Percentiles rank a stretch among this genome's conserved stretches.
phyloP scores from a whole-genome alignment of 2,888 invertebrate genomes.

The Lissonota sp. region DNA sequence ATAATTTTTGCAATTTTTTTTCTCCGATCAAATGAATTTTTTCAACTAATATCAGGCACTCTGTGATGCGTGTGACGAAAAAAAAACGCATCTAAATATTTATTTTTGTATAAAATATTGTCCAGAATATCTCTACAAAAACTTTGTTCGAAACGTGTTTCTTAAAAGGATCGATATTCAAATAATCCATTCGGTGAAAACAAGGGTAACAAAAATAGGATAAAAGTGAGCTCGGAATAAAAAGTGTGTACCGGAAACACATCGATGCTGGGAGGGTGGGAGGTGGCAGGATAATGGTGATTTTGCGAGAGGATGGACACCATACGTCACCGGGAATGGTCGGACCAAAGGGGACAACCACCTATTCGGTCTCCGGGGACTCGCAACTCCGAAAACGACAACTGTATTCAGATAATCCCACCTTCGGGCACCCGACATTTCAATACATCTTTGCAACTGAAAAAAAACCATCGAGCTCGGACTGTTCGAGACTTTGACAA shows the following conservation, averaged over 20 bases:
- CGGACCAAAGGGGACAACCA: conserved; percentile 72
- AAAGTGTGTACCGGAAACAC: conserved; percentile 19
- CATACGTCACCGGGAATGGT: conserved; percentile 77
- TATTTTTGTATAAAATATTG: no score
- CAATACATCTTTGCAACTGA: conserved; percentile 9
- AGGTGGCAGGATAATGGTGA: conserved; percentile 70
- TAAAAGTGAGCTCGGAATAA: conserved; percentile 37
- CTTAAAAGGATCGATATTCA: conserved; percentile 74
- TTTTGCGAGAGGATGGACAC: conserved; percentile 79
- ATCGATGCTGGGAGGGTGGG: neutral
- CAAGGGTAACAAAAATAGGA: neutral
- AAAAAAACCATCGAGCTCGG: neutral
- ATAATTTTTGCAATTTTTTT: no score
- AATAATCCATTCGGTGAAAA: conserved; percentile 75
- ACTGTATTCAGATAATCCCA: conserved; percentile 83
- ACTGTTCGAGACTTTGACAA: neutral
- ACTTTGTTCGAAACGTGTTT: conserved; percentile 9
- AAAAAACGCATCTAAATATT: no score
- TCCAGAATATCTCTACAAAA: conserved; percentile 16
- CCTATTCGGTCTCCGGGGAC: conserved; percentile 80
- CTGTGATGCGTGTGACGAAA: no score
- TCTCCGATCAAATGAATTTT: no score
- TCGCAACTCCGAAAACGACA: conserved; percentile 78
- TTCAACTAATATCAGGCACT: no score
- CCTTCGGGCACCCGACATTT: conserved; percentile 69